Evolutionary conservation across 2,113 vertebrate genomes (phyloP), one percentile per base, ranked within the genome.

Genomic region (Barnardius zonarius): DNA sequence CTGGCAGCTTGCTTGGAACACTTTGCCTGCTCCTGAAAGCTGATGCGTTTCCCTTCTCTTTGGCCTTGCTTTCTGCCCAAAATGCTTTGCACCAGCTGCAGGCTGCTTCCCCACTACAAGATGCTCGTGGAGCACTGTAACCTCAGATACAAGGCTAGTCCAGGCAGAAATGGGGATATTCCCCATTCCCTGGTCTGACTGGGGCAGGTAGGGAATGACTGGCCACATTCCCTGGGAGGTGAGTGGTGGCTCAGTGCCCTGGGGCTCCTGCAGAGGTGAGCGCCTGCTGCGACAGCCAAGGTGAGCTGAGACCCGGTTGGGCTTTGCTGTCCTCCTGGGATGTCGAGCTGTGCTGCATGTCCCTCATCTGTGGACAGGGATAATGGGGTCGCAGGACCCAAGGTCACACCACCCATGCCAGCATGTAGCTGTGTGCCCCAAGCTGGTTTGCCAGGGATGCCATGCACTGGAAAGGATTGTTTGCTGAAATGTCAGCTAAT

Each of bases 291-390:
- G 10, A 33, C 57, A 46, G 44, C 61, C 35, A 35, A 35, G 37
- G 28, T 20, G 14, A 62, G 39, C 63, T n/a, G 63, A 24, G 44
- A 61, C 11, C 35, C 1, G 1, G 7, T 5, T 76, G 39, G 80
- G 39, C 39, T 86, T 70, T 86, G 76, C n/a, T 76, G 44, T 59
- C 57, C 39, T 84, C 30, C 31, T 49, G 30, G 52, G 31, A 24
- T 59, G 33, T 59, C 22, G 30, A 78, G 30, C 74, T 78, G 41
- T 74, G 54, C 46, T 68, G 39, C 54, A 44, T 37, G 15, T 59
- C 28, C 67, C 28, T 63, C 2, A 0, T 30, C 27, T 4, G 0
- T 59, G 55, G 33, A 4, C 1, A 5, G 28, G 49, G 6, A 5
- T 28, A 43, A 23, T 55, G 61, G 7, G 25, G 8, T 18, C 3